Percentiles rank a stretch among this genome's conserved stretches.
Conservation (phyloP, 2,888 invertebrate genomes). For the Aplocera efformata region DNA sequence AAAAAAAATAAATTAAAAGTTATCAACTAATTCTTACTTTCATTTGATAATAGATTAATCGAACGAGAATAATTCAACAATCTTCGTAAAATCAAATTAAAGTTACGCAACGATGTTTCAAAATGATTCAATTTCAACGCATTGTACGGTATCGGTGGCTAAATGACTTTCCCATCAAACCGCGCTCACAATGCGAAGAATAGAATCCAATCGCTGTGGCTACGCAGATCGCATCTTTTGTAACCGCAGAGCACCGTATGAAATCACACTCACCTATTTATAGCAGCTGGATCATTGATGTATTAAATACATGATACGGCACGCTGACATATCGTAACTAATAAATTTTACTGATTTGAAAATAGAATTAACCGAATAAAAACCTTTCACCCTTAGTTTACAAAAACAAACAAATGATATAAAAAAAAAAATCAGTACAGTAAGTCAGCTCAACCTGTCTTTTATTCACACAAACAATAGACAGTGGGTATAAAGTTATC, state of each 20-base stretch:
- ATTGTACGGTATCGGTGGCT: conserved; percentile 39
- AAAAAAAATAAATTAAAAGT: too few species aligned
- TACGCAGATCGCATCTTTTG: conserved; percentile 57
- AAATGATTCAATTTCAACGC: conserved; percentile 35
- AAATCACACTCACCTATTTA: conserved; percentile 40
- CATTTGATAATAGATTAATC: conserved; percentile 14
- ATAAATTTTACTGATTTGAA: too few species aligned
- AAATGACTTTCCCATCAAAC: conserved; percentile 54
- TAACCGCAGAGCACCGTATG: conserved; percentile 52
- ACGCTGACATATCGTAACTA: too few species aligned
- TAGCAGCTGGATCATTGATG: background rate
- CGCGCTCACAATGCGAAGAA: conserved; percentile 27
- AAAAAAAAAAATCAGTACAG: too few species aligned
- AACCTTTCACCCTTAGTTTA: too few species aligned
- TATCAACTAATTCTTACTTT: too few species aligned
- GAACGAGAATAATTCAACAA: background rate
- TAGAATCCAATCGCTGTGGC: conserved; percentile 55
- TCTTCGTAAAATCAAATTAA: conserved; percentile 24
- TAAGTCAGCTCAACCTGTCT: too few species aligned
- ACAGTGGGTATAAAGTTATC: too few species aligned
- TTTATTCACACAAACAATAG: too few species aligned
- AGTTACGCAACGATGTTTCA: conserved; percentile 30
- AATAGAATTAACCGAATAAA: too few species aligned
- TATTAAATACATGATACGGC: too few species aligned
- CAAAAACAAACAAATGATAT: too few species aligned